Conservation (phyloP, 2,888 invertebrate genomes). For the Scaptomyza cyrtandrae region DNA sequence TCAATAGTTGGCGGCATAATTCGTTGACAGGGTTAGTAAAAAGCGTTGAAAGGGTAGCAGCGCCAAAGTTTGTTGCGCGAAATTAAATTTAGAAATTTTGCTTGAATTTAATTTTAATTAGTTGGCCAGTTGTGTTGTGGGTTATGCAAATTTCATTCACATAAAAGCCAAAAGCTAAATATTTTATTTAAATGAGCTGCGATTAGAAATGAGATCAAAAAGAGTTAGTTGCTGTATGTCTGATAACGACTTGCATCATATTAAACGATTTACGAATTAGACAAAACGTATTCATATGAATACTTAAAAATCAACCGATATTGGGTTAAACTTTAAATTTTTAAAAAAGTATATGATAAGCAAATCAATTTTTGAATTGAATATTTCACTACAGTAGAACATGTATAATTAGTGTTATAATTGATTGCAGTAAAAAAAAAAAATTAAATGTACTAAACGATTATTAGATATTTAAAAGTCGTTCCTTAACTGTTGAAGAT, state of each 20-base stretch:
- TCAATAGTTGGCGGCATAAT: slow-evolving; percentile 72
- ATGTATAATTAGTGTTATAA: too few species aligned
- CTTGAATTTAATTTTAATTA: slow-evolving; percentile 78
- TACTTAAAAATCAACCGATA: too few species aligned
- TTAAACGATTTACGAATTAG: too few species aligned
- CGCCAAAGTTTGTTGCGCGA: slow-evolving; percentile 55
- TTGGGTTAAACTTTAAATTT: too few species aligned
- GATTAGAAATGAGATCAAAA: neutral
- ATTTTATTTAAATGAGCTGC: slow-evolving; percentile 65
- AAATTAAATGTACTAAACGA: too few species aligned
- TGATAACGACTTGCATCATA: too few species aligned
- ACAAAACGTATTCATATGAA: too few species aligned
- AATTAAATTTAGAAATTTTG: slow-evolving; percentile 71
- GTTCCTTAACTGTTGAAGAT: neutral
- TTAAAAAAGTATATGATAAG: too few species aligned
- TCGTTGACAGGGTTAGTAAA: slow-evolving; percentile 1
- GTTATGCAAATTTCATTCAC: slow-evolving; percentile 61
- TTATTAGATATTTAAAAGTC: neutral
- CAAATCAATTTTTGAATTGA: too few species aligned
- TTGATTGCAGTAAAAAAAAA: too few species aligned
- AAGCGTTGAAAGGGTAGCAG: neutral
- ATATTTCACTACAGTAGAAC: too few species aligned
- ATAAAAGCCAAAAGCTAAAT: slow-evolving; percentile 24
- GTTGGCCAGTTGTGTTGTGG: slow-evolving; percentile 60
- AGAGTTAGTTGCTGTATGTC: neutral